Evolutionary conservation across 2,113 vertebrate species (phyloP).

Genomic region (Coturnix japonica): DNA sequence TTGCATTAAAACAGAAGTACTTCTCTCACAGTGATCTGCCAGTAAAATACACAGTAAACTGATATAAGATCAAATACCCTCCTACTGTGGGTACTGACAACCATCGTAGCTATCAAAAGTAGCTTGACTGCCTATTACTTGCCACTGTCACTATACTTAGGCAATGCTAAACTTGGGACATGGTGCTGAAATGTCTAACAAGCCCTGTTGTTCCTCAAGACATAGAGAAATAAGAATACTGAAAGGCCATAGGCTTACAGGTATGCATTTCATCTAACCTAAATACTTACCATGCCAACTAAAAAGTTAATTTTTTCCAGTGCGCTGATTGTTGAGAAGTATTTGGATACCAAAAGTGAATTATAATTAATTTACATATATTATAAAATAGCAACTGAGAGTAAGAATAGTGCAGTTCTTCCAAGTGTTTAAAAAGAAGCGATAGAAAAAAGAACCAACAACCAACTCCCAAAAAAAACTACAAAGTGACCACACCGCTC

Average conservation of each 20-base stretch:
- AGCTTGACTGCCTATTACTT: neutral
- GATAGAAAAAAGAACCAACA: neutral
- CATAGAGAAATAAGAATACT: neutral
- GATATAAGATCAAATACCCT: neutral
- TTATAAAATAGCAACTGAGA: neutral
- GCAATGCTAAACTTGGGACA: neutral
- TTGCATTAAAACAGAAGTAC: neutral
- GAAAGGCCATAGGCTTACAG: neutral
- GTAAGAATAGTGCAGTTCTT: neutral
- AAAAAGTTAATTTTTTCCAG: neutral
- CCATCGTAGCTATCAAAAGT: neutral
- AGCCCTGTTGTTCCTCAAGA: neutral
- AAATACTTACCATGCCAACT: neutral
- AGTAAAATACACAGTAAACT: neutral
- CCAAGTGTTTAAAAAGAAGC: neutral
- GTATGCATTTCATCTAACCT: neutral
- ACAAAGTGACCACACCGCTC: neutral
- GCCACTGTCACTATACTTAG: neutral
- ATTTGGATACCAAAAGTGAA: neutral
- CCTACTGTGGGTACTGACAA: neutral
- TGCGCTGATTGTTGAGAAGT: neutral
- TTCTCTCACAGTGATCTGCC: neutral
- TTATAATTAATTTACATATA: neutral
- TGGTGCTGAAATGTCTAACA: neutral
- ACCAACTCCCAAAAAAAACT: too few relatives aligned